Evolutionary conservation across 2,797 vertebrate species (phyloP), one percentile per base, ranked within the genome.

Genomic region (Poeciliopsis gracilis): DNA sequence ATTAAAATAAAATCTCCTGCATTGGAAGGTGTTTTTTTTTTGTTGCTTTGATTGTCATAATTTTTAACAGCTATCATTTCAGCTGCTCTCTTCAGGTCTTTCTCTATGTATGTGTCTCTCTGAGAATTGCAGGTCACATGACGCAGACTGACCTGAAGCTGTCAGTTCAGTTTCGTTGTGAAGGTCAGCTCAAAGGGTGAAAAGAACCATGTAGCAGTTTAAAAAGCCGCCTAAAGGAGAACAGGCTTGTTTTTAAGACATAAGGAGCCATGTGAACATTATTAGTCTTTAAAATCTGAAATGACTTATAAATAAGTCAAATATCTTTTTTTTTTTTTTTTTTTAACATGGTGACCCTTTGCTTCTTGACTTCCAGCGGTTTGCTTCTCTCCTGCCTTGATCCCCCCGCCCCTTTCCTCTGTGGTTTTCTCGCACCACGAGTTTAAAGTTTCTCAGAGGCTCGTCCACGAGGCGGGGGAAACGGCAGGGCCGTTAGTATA

Each of bases 401-500:
- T 71, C 73, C 77, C 43, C 12, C 55, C 8, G 36, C 11, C 11
- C 28, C 11, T 36, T 25, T 70, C 63, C 74, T 76, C 79, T 86
- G 86, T 18, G 83, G 77, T 84, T 87, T 88, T 86, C 85, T 53
- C 77, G 78, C 71, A 76, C 81, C 81, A 55, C 75, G 51, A 84
- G 86, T 77, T 84, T 86, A 78, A n/a, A 84, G 80, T 83, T 79
- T 80, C 77, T 73, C 75, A 82, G 82, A 82, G 46, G 70, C 82
- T 76, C 86, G 61, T 79, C 73, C 86, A 63, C n/a, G 75, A 84
- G 87, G 87, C 88, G 82, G 84, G 86, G 86, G 87, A 82, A 86
- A 82, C 53, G 36, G 87, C 53, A 30, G 88, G 87, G 89, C 83
- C 87, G 89, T 83, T 78, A 86, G 82, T 85, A 83, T 82, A 89